A percentile compares a stretch with the other conserved stretches of the same genome.
These are phyloP conservation scores for Heliconius melpomene DNA, from an alignment of 1,140 invertebrate species.

Conservation along the genomic window DNA sequence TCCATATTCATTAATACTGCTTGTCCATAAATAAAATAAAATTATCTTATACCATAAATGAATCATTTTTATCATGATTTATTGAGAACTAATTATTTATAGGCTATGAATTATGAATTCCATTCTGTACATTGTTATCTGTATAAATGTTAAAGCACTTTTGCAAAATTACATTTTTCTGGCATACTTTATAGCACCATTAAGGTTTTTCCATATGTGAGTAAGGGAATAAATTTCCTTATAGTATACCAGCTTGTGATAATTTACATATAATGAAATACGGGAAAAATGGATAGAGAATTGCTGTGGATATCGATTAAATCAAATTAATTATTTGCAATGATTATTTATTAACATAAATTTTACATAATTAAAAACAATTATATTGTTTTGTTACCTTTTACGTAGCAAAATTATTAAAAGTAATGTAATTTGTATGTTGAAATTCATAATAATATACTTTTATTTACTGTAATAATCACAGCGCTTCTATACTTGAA, in stretches of 20 bases:
- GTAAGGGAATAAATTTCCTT: not conserved
- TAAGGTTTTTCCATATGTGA: not conserved
- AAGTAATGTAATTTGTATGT: too few relatives aligned
- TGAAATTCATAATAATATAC: too few relatives aligned
- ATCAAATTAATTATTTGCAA: not conserved
- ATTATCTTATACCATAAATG: not conserved
- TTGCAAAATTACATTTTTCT: not conserved
- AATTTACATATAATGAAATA: not conserved
- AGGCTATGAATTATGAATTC: slow-evolving; percentile 5
- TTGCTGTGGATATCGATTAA: not conserved
- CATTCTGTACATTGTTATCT: slow-evolving; percentile 7
- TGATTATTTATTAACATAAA: too few relatives aligned
- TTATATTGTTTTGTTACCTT: too few relatives aligned
- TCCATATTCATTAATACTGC: too few relatives aligned
- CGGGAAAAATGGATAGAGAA: not conserved
- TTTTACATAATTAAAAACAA: too few relatives aligned
- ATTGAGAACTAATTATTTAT: not conserved
- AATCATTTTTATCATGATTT: not conserved
- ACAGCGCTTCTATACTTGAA: too few relatives aligned
- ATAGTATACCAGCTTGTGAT: not conserved
- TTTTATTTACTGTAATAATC: too few relatives aligned
- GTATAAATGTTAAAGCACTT: not conserved
- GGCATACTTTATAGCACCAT: not conserved
- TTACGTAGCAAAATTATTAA: too few relatives aligned
- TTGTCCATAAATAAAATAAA: too few relatives aligned